Evolutionary conservation across 2,888 invertebrate species (phyloP), one percentile per base, ranked within the genome.

Genomic region (Andrena flavipes): DNA sequence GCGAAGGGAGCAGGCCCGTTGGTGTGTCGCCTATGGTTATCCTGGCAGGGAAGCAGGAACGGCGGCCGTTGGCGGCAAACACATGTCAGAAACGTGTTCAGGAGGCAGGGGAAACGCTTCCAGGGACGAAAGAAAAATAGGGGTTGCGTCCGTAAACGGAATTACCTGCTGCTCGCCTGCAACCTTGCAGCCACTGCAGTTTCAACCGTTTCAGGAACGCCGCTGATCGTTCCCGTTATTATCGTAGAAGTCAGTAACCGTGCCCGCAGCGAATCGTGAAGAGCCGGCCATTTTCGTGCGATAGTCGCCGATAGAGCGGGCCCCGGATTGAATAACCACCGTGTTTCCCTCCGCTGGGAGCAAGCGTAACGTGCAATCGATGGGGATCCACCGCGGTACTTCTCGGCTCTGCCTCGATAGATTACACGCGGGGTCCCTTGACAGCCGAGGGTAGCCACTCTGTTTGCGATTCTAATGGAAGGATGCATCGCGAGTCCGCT

Each of bases 381-480:
- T 16, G 20, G 23, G 23, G 23, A 10, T 56, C 42, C 42, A 5
- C 13, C 42, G 42, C 16, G 16, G 42, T 42, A 16, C 16, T 42
- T 16, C 42, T 1, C 42, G 42, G 42, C 54, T 2, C 54, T 23
- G 20, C 20, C 54, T 0, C 23, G 10, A 56, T 23, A 26, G 56
- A 56, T 56, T 56, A 4, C 56, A 4, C 23, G 23, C 10, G 56
- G 56, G 56, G 56, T 56, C 56, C 54, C 54, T 23, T 54, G 54
- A n/a, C 23, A 26, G 26, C 56, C 56, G 56, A 26, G 56, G 56
- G 56, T 42, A 56, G 56, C 23, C 20, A 35, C 35, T 16, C n/a
- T 63, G 62, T 62, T 62, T 62, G 60, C 60, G 60, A 62, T 62
- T 62, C 60, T 33, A 62, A 62, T 62, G 30, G 8, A 29, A 56